phyloP scores from a whole-genome alignment of 2,113 vertebrate species.

The Urocynchramus pylzowi region DNA sequence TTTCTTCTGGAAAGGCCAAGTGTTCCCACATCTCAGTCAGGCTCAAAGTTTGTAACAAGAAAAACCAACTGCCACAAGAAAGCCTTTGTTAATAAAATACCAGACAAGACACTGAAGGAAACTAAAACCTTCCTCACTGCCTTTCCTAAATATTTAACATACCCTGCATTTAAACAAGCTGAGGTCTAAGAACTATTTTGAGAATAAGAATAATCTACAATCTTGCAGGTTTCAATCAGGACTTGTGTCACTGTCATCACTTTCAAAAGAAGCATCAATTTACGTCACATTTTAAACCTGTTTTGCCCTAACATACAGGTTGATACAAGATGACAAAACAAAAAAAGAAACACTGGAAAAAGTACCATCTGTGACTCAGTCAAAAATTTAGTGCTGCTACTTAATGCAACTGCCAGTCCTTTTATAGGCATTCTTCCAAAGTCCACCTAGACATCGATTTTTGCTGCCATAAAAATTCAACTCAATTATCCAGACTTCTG shows the following conservation, averaged over 20 bases:
- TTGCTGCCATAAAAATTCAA: constrained; percentile 1
- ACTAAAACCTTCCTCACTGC: neutral
- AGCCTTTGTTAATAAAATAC: neutral
- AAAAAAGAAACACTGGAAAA: neutral
- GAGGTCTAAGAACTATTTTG: neutral
- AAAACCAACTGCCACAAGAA: neutral
- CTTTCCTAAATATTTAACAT: neutral
- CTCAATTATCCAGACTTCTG: neutral
- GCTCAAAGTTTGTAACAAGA: neutral
- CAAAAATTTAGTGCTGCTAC: neutral
- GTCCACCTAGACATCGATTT: constrained; percentile 19
- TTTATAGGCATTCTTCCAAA: constrained; percentile 15
- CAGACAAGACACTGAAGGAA: neutral
- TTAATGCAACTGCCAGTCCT: constrained; percentile 3
- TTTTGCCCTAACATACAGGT: neutral
- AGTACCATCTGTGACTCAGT: neutral
- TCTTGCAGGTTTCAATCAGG: neutral
- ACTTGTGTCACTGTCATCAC: neutral
- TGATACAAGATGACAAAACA: neutral
- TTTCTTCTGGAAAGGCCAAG: neutral
- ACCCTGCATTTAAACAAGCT: neutral
- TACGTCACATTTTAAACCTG: neutral
- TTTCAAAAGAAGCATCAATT: neutral
- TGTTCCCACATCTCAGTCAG: neutral
- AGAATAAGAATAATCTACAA: neutral